Conservation (phyloP, 2,797 vertebrate genomes). For the Eospalax fontanierii region DNA sequence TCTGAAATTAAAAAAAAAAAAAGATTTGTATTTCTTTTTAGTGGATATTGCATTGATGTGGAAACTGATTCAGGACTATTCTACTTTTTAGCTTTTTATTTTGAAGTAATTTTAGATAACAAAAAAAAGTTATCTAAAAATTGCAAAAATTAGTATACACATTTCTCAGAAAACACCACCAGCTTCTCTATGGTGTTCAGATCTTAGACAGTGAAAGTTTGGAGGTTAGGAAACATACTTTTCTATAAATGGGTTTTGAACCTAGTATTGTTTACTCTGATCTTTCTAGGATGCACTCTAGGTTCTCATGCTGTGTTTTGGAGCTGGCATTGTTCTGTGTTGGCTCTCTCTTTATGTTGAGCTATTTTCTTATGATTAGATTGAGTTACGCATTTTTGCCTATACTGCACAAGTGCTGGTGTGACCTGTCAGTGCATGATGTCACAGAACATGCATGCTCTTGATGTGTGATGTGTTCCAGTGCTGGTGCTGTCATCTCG, state of each 20-base stretch:
- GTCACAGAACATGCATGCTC: neutral
- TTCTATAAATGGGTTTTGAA: slow-evolving; percentile 1
- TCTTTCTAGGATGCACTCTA: neutral
- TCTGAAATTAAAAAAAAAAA: slow-evolving; percentile 26
- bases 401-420: neutral
- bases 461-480: neutral
- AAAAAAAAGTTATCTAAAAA: neutral
- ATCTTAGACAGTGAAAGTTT: neutral
- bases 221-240: neutral
- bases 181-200: slow-evolving; percentile 29
- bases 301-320: neutral
- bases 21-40: slow-evolving; percentile 2
- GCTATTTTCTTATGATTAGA: slow-evolving; percentile 14
- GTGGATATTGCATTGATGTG: neutral
- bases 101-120: slow-evolving; percentile 36
- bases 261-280: neutral
- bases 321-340: neutral
- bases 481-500: neutral
- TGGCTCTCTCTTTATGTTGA: neutral
- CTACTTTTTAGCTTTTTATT: slow-evolving; percentile 47
- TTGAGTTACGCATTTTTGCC: slow-evolving; percentile 6
- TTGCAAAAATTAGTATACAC: neutral
- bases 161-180: neutral
- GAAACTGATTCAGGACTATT: slow-evolving; percentile 12
- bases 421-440: neutral